Evolutionary conservation across 2,113 vertebrate genomes (phyloP).

Genomic region (Lophura nycthemera): DNA sequence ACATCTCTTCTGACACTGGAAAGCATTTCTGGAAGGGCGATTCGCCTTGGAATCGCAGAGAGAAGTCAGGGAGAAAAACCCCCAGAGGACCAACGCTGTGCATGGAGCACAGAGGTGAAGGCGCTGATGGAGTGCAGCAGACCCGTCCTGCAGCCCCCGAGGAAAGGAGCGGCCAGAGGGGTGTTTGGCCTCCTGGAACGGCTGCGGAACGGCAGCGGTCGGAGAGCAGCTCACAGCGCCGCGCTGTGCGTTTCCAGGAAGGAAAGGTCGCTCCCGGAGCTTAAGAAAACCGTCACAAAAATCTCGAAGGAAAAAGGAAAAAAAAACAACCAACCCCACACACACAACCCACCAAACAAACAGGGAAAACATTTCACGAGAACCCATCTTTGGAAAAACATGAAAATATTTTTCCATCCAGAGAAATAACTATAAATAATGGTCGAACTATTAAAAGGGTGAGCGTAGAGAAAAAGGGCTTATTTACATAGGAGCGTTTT

Average conservation of each 20-base stretch:
- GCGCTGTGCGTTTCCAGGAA: constrained; percentile 61
- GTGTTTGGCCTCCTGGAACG: constrained; percentile 1
- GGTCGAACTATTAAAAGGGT: constrained; percentile 25
- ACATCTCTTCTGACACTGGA: background rate
- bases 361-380: constrained; percentile 54
- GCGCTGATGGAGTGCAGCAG: background rate
- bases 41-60: background rate
- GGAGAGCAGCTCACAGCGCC: constrained; percentile 12
- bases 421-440: constrained; percentile 31
- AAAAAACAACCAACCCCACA: background rate
- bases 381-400: constrained; percentile 47
- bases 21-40: background rate
- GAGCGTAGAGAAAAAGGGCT: background rate
- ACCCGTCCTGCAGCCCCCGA: background rate
- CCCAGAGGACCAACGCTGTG: rapidly evolving
- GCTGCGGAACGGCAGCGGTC: background rate
- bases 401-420: constrained; percentile 37
- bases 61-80: background rate
- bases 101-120: rapidly evolving
- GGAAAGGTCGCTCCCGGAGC: constrained; percentile 45
- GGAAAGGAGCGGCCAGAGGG: background rate
- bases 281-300: constrained; percentile 35
- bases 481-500: constrained; percentile 48
- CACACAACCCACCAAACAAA: constrained; percentile 27
- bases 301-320: background rate